These are phyloP conservation scores for Montipora cactus DNA, from an alignment of 64 coral and sea anemone genomes.

Conservation along the genomic window DNA sequence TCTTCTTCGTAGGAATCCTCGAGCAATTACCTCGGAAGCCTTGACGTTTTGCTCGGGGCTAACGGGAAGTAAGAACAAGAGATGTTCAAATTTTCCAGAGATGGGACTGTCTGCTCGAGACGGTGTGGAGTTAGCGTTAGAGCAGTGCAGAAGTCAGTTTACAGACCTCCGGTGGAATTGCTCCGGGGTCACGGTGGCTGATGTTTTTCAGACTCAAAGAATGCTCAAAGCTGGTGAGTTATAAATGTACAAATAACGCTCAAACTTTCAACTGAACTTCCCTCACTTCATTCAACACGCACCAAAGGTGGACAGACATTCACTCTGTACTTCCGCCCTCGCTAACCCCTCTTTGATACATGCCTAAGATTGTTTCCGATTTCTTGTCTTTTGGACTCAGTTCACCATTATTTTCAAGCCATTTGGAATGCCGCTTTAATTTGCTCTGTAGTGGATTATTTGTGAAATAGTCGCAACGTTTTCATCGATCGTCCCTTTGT, in stretches of 20 bases:
- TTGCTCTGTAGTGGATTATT: neutral
- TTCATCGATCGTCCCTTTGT: neutral
- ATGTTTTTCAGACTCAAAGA: conserved; percentile 79
- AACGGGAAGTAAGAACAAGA: conserved; percentile 59
- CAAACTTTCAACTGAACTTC: neutral
- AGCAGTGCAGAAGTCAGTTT: conserved; percentile 84
- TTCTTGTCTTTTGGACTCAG: neutral
- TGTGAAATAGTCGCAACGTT: neutral
- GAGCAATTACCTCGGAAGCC: conserved; percentile 49
- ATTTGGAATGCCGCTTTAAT: neutral
- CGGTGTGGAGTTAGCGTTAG: conserved; percentile 77
- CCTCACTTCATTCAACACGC: neutral
- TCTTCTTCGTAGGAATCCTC: conserved; percentile 59
- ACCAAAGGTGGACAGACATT: neutral
- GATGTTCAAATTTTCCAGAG: conserved; percentile 51
- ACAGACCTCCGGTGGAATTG: conserved; percentile 86
- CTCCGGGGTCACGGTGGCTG: conserved; percentile 77
- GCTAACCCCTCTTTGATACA: neutral
- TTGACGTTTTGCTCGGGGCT: conserved; percentile 83
- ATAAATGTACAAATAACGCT: neutral
- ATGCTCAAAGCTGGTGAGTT: conserved; percentile 79
- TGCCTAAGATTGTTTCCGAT: neutral
- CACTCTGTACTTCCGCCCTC: neutral
- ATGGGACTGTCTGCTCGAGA: conserved; percentile 58
- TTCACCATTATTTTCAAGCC: neutral